Evolutionary conservation across 2,888 invertebrate species (phyloP), one percentile per base, ranked within the genome.

Genomic region (Abscondita cerata): DNA sequence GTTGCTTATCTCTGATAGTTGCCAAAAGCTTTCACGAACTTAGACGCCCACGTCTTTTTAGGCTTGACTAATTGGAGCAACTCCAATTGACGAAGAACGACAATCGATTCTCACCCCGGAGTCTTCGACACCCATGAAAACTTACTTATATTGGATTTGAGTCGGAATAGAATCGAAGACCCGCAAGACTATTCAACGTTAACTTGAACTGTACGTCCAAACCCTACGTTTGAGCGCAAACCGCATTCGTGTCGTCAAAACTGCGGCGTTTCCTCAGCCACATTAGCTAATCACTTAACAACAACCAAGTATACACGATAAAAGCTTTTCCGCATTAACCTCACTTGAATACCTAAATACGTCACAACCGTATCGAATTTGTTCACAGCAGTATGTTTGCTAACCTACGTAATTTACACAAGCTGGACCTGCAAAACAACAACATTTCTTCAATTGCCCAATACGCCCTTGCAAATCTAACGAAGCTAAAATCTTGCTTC

Each of bases 371-470:
- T 12, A 12, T 62, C 0, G 3, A 33, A 16, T 5, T 11, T 5
- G 8, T 62, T 1, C 13, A 16, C 8, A 6, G 13, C 3, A 50
- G 34, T 1, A 48, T 36, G 15, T 56, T 61, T 18, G 3, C 44
- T 19, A 52, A 52, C 16, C 25, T 62, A 9, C 12, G 12, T 11
- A 6, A 16, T 8, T 41, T 62, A 8, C 11, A 12, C 1, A 48
- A 62, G 20, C 18, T 62, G 25, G 57, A 62, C 34, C 11, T 58
- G 11, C 52, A 62, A 16, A 48, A 20, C 15, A 62, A 62, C 25
- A 11, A 57, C 11, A 47, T 62, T 1, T 3, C 18, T 11, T 11
- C 8, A 2, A 18, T 58, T 1, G 13, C 13, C 0, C 19, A 15
- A 12, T 31, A 52, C 2, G 48, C 40, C 1, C 57, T 62, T 33